These are phyloP conservation scores for Eudasyphora cyanicolor DNA, from an alignment of 2,888 invertebrate genomes.

Conservation along the genomic window DNA sequence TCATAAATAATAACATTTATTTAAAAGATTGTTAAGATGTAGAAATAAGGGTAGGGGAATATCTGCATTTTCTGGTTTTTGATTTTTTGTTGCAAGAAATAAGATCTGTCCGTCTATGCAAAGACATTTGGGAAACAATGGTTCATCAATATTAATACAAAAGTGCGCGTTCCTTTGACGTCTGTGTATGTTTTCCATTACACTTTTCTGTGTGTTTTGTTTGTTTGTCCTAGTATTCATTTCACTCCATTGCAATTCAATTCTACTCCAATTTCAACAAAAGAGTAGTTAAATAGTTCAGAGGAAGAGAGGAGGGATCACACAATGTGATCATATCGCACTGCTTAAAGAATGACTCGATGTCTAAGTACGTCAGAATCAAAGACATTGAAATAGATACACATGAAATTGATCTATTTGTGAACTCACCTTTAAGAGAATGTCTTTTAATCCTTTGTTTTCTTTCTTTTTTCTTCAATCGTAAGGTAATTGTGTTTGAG, in stretches of 20 bases:
- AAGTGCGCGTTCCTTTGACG: too few species aligned
- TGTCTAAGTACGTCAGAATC: background rate
- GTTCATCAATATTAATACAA: conserved; percentile 48
- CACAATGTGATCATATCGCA: background rate
- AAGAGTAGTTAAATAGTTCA: too few species aligned
- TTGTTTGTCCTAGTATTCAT: background rate
- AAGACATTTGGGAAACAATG: conserved; percentile 35
- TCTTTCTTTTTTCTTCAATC: too few species aligned
- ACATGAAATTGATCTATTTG: too few species aligned
- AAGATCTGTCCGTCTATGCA: background rate
- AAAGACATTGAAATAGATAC: too few species aligned
- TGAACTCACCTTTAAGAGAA: too few species aligned
- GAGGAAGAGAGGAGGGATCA: background rate
- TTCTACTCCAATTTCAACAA: background rate
- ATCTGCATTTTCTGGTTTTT: too few species aligned
- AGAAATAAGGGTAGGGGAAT: too few species aligned
- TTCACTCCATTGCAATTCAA: too few species aligned
- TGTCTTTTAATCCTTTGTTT: background rate
- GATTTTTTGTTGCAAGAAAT: conserved; percentile 1
- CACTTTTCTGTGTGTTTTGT: background rate
- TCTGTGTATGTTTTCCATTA: too few species aligned
- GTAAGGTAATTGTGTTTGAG: background rate
- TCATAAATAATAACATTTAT: conserved; percentile 25
- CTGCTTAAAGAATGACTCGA: conserved; percentile 11
- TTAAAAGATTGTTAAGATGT: conserved; percentile 34